Base-by-base conservation (phyloP, 2,888 invertebrate species). In the Dusona sp. region DNA sequence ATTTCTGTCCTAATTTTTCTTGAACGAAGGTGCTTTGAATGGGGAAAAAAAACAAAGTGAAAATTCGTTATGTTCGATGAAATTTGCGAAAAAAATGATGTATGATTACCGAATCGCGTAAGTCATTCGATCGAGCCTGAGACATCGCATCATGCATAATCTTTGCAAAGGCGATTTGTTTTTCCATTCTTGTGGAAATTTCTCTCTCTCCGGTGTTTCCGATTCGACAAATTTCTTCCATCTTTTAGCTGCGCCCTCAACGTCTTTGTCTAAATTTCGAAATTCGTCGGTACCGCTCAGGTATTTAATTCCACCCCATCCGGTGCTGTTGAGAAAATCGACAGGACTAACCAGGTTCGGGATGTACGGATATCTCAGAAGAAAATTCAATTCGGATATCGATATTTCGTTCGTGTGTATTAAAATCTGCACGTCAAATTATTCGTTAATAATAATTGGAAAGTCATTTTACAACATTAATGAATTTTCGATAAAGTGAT, bases 151-250 rank as follows among this genome's bases (percentile, higher is more conserved):
- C 93, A 99, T 99, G 92, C 99, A 99, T 7, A 99, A 95, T 88
- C 97, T 96, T 93, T 99, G 98, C 68, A 99, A 94, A 0, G 97
- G 95, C 0, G 96, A 95, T 94, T 98, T 99, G 91, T 97, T 97
- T 93, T 99, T 99, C 99, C 99, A 99, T 92, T 99, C 99, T 84
- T 98, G 98, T 0, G 99, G 99, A 89, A 99, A 96, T 93, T 98
- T 98, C 93, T 99, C 99, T 91, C 97, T 97, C 94, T 99, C 99
- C 0, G 99, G 99, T 86, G 97, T 97, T 93, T 99, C 99, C 29
- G 98, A 97, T 90, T 99, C 98, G 0, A 98, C 97, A 91, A 98
- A 98, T 92, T 98, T 98, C 91, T 97, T 97, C 99, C 99, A 99
- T 81, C 98, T 95, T 93, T 98, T 99, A 1, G 97, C 96, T 0